These are phyloP conservation scores for Enteromius thamalakanensis DNA, from an alignment of 2,797 vertebrate species.

Conservation along the genomic window DNA sequence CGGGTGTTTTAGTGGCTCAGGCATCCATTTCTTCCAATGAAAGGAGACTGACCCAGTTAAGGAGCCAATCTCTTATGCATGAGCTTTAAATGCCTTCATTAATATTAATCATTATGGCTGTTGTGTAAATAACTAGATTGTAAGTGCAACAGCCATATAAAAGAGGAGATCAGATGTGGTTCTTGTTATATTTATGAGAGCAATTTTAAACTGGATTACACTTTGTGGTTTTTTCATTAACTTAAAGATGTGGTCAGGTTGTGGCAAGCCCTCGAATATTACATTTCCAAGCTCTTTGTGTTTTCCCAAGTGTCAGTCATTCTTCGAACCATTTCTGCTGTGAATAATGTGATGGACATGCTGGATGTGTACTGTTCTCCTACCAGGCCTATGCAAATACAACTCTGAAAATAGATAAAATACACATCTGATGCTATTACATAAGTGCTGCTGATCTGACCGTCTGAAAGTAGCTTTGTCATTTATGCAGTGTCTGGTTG, in stretches of 20 bases:
- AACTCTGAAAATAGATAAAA: neutral
- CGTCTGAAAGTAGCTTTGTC: neutral
- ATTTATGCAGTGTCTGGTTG: neutral
- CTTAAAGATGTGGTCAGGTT: neutral
- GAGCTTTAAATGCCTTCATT: conserved; percentile 45
- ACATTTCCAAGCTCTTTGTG: neutral
- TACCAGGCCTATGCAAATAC: conserved; percentile 6
- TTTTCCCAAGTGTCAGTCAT: neutral
- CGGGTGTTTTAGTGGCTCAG: neutral
- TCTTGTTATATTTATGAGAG: neutral
- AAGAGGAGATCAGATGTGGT: neutral
- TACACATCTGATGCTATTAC: neutral
- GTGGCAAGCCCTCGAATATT: neutral
- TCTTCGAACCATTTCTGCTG: neutral
- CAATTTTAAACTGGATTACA: neutral
- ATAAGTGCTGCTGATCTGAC: neutral
- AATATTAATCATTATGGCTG: conserved; percentile 35
- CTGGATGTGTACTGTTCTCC: neutral
- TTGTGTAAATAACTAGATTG: conserved; percentile 9
- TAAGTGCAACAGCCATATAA: neutral
- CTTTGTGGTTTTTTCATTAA: neutral
- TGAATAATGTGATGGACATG: neutral
- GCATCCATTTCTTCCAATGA: neutral
- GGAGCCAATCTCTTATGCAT: conserved; percentile 44
- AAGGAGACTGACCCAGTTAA: conserved; percentile 48